Evolutionary conservation across 1,140 invertebrate species (phyloP), one percentile per base, ranked within the genome.

Genomic region (Coelopa frigida): DNA sequence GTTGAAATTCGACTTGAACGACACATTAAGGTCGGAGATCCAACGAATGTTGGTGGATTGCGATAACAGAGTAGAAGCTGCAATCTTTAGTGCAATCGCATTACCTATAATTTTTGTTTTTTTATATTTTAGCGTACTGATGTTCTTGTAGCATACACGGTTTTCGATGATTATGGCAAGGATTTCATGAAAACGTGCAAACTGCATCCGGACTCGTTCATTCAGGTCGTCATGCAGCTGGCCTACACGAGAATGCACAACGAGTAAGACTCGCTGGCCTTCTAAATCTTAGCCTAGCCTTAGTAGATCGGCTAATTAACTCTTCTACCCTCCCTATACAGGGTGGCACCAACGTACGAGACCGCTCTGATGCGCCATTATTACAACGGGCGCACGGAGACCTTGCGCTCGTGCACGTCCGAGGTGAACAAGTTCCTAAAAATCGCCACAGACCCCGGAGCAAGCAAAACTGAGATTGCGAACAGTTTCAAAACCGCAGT

Each of bases 181-280:
- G 59, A 68, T 6, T 73, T 72, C 38, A 66, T 80, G 35, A 73
- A 72, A 43, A 53, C 33, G 4, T 55, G 68, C 20, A 66, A 70
- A 26, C 48, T 80, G 23, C 78, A 81, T 57, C 80, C 80, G 11
- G 80, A 82, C 59, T 73, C 78, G 4, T 79, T 76, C 60, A 68
- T 81, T 14, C 83, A 84, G 66, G 70, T 83, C 51, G 72, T 77
- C 3, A 57, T 85, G 39, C 82, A 85, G 52, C 69, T 80, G 49
- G 72, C 79, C 7, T 84, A 80, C 57, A 78, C 73, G 11, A 26
- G 44, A 47, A 33, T 50, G 23, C 37, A 50, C n/a, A 31, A 41
- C 12, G 44, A 50, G 48, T 50, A 46, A 46, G 40, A n/a, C n/a
- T n/a, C n/a, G n/a, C 29, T 31, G 29, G 10, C n/a, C 10, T 31